Base-by-base conservation (phyloP, 2,113 vertebrate genomes). In the Tiliqua scincoides region DNA sequence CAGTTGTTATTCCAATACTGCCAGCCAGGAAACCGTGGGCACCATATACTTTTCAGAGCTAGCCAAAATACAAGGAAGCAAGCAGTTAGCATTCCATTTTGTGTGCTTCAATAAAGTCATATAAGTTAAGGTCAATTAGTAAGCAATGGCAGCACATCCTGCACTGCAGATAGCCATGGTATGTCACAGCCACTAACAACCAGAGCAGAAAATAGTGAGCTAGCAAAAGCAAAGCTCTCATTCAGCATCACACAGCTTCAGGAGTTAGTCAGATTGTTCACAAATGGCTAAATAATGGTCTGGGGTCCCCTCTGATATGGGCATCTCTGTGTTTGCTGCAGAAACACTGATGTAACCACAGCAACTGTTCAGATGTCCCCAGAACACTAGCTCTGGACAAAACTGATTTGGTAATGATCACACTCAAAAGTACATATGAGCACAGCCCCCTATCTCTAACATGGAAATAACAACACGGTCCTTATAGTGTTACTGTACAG, bases 1-100 rank as follows among this genome's bases (percentile, higher is more conserved):
- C 87, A 89, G 40, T 70, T 61, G 15, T 21, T 27, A 23, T 12
- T 35, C 87, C 87, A 85, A 61, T 88, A 88, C 40, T 40, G 74
- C 87, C 87, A 89, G 35, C 83, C 83, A 63, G 54, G 30, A 85
- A 85, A 89, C 1, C 27, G 78, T 52, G 87, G 87, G 40, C 87
- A 85, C 83, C 83, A 82, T 48, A 35, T 14, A 77, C 83, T 89
- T 20, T 35, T 23, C 63, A 77, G 11, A 52, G 18, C 87, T 89
- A 71, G 48, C 25, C n/a, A 85, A 85, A 81, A 76, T 12, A 65
- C 23, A 85, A 76, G 62, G 11, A 61, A 76, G n/a, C 18, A 59
- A 67, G 48, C 48, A n/a, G 37, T 11, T 25, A 27, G 40, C 37
- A 43, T 73, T 43, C 1, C 21, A 73, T 37, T 73, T 8, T 43